A percentile compares a stretch with the other conserved stretches of the same genome.
Evolutionary conservation across 37 sponge, comb jelly and placozoan genomes (phyloP).

Genomic region (Eunapius fragilis): DNA sequence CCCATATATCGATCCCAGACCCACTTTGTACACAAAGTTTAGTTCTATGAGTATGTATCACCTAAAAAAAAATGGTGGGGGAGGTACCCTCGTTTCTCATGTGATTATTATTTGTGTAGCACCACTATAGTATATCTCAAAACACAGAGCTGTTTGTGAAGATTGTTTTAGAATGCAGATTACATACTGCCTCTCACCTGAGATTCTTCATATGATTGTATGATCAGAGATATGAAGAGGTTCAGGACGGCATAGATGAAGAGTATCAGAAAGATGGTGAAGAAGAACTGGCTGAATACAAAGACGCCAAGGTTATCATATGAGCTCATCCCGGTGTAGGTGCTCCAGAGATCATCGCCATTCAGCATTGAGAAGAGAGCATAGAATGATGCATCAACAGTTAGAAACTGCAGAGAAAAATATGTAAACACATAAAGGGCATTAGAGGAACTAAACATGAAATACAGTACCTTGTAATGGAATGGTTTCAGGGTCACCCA

Average conservation of each 20-base stretch:
- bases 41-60: no score
- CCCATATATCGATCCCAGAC: no score
- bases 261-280: constrained; percentile 47
- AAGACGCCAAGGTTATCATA: constrained; percentile 18
- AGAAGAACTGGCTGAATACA: constrained; percentile 49
- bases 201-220: constrained; percentile 44
- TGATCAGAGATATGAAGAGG: constrained; percentile 59
- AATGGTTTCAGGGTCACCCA: constrained; percentile 49
- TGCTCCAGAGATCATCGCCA: constrained; percentile 59
- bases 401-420: constrained; percentile 14
- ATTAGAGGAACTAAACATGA: not conserved
- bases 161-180: not conserved
- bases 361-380: constrained; percentile 54
- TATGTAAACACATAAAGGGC: not conserved
- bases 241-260: constrained; percentile 65
- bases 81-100: no score
- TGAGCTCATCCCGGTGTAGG: constrained; percentile 4
- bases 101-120: no score
- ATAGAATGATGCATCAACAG: constrained; percentile 11
- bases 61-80: no score
- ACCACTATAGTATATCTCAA: no score
- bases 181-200: constrained; percentile 9
- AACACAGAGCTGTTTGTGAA: not conserved
- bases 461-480: constrained; percentile 16
- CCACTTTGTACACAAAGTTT: no score